Conservation (phyloP, 2,888 invertebrate genomes). For the Marronus borbonicus region DNA sequence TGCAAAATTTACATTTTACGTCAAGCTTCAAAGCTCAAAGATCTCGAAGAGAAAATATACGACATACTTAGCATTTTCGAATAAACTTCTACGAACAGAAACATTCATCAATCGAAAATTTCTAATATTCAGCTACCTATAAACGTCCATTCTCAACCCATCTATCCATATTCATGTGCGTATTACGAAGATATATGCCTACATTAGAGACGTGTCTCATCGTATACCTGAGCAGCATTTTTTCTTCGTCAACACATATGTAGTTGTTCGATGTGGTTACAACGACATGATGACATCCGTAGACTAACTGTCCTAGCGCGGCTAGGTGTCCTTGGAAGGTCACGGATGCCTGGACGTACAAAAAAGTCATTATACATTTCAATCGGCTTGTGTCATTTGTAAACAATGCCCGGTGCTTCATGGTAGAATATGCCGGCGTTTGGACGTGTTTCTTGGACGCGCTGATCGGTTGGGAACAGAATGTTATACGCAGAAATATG, state of each 20-base stretch:
- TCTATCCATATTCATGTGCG: too few species aligned
- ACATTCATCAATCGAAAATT: too few species aligned
- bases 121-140: too few species aligned
- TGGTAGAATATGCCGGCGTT: not conserved
- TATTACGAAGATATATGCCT: too few species aligned
- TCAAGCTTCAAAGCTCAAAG: too few species aligned
- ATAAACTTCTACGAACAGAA: too few species aligned
- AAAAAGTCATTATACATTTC: conserved; percentile 52
- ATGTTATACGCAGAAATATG: not conserved
- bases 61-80: too few species aligned
- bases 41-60: too few species aligned
- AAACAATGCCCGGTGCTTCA: conserved; percentile 51
- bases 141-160: too few species aligned
- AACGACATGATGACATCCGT: conserved; percentile 7
- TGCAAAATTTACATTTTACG: too few species aligned
- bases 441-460: not conserved
- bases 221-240: not conserved
- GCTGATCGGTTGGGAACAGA: not conserved
- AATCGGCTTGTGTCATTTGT: conserved; percentile 56
- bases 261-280: not conserved
- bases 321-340: conserved; percentile 54
- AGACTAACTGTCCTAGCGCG: conserved; percentile 40
- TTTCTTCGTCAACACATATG: not conserved
- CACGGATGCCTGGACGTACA: conserved; percentile 53
- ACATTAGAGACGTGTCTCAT: not conserved